A percentile compares a stretch with the other conserved stretches of the same genome.
phyloP scores from a whole-genome alignment of 1,140 invertebrate genomes.

The Bacillus rossius region DNA sequence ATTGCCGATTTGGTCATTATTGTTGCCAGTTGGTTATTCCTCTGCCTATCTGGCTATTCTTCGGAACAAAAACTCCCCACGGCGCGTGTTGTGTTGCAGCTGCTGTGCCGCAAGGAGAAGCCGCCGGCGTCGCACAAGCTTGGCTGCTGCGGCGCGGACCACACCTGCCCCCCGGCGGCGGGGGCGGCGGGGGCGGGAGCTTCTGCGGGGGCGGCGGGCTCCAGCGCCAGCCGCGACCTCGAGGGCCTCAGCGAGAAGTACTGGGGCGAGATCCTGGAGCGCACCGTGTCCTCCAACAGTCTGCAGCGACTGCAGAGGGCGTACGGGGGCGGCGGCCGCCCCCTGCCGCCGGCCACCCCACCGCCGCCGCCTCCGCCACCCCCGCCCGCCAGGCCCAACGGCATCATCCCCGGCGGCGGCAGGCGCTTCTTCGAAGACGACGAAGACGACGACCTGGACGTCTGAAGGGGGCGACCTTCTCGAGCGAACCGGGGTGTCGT shows the following conservation, averaged over 20 bases:
- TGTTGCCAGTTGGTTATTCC: too few species aligned
- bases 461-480: too few species aligned
- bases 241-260: constrained; percentile 63
- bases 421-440: too few species aligned
- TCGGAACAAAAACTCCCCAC: too few species aligned
- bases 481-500: too few species aligned
- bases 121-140: constrained; percentile 40
- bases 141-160: constrained; percentile 40
- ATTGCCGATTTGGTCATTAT: too few species aligned
- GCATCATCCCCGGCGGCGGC: too few species aligned
- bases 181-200: constrained; percentile 21
- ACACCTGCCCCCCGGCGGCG: constrained; percentile 23
- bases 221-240: constrained; percentile 51
- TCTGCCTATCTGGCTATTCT: too few species aligned
- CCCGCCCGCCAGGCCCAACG: too few species aligned
- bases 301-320: constrained; percentile 53
- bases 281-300: constrained; percentile 61
- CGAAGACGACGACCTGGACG: too few species aligned
- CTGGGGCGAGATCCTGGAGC: constrained; percentile 68
- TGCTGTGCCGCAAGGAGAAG: constrained; percentile 7
- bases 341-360: neutral
- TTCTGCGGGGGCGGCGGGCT: constrained; percentile 31
- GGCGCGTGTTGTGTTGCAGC: constrained; percentile 1
- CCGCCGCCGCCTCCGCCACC: neutral
- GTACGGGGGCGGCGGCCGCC: constrained; percentile 15